Evolutionary conservation across 2,797 vertebrate species (phyloP), one percentile per base, ranked within the genome.

Genomic region (Meda fulgida): DNA sequence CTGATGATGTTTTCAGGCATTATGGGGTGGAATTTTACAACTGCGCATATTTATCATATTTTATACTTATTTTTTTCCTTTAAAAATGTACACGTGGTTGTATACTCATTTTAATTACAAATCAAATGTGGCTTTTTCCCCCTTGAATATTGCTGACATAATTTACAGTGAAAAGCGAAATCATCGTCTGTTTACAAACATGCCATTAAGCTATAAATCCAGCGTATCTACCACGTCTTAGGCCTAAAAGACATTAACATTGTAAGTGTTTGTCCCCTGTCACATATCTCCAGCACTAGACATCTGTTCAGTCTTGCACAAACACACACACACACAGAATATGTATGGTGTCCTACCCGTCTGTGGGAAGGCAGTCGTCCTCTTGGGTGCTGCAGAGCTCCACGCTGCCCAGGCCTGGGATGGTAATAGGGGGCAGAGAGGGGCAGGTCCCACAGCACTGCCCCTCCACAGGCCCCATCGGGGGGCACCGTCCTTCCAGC

Each of bases 401-500:
- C 90, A 92, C 89, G 1, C 87, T 87, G 80, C 89, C 89, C 90
- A 94, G 91, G 84, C 89, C 80, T 0, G 88, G 55, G 80, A 92
- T 87, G 72, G 91, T 88, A 2, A 80, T 86, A 31, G 89, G 89
- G 38, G 91, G 90, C 88, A 89, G 88, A 89, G 90, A 83, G 31
- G 88, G 83, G 90, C 90, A 90, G 89, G 89, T 91, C 84, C 89
- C 92, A 75, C 92, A 94, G 90, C 93, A 91, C 86, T 91, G 93
- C 89, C 89, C 94, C 91, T 93, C 93, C 29, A 80, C 88, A 88
- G 91, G 88, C 88, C 89, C 92, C 90, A 91, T 91, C 16, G 60
- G 7, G 11, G 91, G 89, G 90, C 89, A 91, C 90, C 88, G 91
- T 90, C 89, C 92, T 90, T 95, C 94, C 94, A 95, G 93, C 85